phyloP scores from a whole-genome alignment of 2,113 vertebrate genomes.

The Lichenostomus cassidix region DNA sequence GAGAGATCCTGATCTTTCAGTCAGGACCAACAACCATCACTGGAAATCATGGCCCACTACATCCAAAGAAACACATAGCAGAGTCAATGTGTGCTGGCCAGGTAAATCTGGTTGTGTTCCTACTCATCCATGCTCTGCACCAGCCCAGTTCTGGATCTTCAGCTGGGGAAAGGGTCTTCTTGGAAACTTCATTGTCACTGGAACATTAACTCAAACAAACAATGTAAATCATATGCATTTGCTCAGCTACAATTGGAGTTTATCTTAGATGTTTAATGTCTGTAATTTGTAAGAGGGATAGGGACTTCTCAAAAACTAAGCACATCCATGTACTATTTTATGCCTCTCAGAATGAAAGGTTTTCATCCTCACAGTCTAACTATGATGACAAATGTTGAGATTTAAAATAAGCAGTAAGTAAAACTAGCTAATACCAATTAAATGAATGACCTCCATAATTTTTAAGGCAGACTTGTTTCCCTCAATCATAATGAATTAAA shows the following conservation, averaged over 20 bases:
- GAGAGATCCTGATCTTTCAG: neutral
- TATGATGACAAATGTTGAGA: neutral
- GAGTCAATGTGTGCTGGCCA: neutral
- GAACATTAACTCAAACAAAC: neutral
- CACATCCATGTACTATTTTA: neutral
- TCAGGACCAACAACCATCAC: too few species aligned
- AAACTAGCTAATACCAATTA: neutral
- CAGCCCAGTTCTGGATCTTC: neutral
- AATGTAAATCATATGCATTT: neutral
- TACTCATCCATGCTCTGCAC: neutral
- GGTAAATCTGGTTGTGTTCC: neutral
- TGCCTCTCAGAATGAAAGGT: neutral
- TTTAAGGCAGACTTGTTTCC: neutral
- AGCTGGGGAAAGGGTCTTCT: neutral
- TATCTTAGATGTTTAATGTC: neutral
- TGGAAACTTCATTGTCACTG: neutral
- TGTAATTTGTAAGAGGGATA: neutral
- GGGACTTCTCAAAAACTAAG: neutral
- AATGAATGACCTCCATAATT: neutral
- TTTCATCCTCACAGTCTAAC: neutral
- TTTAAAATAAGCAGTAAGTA: neutral
- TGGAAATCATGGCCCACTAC: neutral
- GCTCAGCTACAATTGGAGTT: neutral
- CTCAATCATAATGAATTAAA: neutral
- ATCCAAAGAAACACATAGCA: fast-evolving